Base-by-base conservation (phyloP, 1,140 invertebrate species). In the Drosophila quadrilineata region DNA sequence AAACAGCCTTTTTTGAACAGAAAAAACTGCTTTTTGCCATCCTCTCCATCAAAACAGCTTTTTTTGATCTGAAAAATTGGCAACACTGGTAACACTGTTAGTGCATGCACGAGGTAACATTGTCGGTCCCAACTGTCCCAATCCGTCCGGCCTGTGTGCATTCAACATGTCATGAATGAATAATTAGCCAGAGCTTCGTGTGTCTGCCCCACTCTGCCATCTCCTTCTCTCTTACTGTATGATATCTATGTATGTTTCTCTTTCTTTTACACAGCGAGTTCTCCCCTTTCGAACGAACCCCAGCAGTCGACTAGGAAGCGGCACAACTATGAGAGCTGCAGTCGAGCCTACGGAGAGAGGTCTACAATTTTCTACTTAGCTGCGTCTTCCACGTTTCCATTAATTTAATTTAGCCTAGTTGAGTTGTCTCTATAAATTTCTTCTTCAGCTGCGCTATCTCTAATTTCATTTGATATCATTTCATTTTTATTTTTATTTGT, bases 131-230 rank as follows among this genome's bases (percentile, higher is more conserved):
- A 31, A 6, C 62, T 1, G 29, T 33, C 14, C 16, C 9, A 6
- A n/a, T 38, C 28, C 36, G 46, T 50, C 49, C 41, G 46, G 31
- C 21, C 31, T 60, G 64, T 64, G 71, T 84, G 79, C 77, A 85
- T 84, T 84, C 77, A 84, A 84, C 77, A 84, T 84, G 77, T 84
- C 77, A 85, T 84, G 77, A 84, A 84, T 84, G 77, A 84, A 84
- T 84, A 84, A 84, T 84, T 84, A 84, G 77, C 79, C 79, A 85
- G 53, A 24, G 66, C 60, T 63, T 49, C 58, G 26, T 43, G 35
- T 33, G 35, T 26, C 56, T 45, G 28, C 35, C 14, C 26, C 17
- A 2, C 36, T 29, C 12, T 17, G 6, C 8, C n/a, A 31, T 0
- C 17, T 22, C 35, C 3, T 9, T 2, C 14, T 6, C 6, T 14